Evolutionary conservation across 1,140 invertebrate genomes (phyloP).

Genomic region (Phymorhynchus buccinoides): DNA sequence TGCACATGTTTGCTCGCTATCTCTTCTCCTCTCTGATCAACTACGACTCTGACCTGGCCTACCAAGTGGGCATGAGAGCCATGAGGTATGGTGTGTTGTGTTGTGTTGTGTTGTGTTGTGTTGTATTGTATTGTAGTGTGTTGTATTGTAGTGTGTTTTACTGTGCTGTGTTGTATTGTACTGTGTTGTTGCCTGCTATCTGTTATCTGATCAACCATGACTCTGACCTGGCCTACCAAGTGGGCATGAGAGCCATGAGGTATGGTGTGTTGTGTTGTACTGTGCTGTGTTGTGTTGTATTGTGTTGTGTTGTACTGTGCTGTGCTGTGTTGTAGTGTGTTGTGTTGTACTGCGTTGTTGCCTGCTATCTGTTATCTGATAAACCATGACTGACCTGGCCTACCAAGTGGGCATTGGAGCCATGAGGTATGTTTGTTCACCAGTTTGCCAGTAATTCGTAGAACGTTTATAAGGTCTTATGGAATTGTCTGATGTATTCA

Average conservation of each 20-base stretch:
- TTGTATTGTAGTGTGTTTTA: neutral
- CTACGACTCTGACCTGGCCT: conserved; percentile 84
- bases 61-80: conserved; percentile 78
- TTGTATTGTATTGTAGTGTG: no score
- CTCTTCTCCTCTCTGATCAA: conserved; percentile 83
- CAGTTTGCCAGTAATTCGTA: no score
- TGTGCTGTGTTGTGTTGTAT: no score
- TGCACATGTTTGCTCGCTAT: conserved; percentile 87
- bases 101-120: neutral
- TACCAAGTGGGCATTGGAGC: conserved; percentile 80
- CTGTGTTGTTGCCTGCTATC: conserved; percentile 84
- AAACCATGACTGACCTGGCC: conserved; percentile 82
- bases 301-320: neutral
- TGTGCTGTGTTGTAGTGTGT: neutral
- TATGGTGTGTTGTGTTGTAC: conserved; percentile 53
- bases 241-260: conserved; percentile 78
- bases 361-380: conserved; percentile 86
- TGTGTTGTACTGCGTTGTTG: no score
- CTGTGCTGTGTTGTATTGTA: no score
- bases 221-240: conserved; percentile 83
- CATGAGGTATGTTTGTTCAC: conserved; percentile 75
- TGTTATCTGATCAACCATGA: conserved; percentile 84
- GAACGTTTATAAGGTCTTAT: no score
- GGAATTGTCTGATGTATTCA: no score
- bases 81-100: conserved; percentile 73